phyloP scores from a whole-genome alignment of 2,888 invertebrate species.

The Kryphioiulus occultus region DNA sequence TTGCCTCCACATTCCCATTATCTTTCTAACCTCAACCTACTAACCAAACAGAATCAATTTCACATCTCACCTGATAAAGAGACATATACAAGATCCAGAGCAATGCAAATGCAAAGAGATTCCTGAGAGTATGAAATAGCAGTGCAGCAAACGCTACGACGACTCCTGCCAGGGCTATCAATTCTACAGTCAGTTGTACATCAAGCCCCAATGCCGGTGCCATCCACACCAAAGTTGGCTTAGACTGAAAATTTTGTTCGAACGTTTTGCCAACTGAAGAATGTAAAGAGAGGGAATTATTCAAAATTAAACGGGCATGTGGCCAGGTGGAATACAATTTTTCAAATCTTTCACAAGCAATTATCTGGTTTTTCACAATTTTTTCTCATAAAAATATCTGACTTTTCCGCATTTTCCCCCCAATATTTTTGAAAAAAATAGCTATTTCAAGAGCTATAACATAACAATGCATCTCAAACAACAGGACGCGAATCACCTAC shows the following conservation, averaged over 20 bases:
- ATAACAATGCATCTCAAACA: too few relatives aligned
- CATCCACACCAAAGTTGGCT: conserved; percentile 73
- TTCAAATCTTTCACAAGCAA: too few relatives aligned
- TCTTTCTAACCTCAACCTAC: too few relatives aligned
- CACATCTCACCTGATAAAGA: conserved; percentile 68
- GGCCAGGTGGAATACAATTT: too few relatives aligned
- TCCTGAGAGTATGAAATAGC: conserved; percentile 70
- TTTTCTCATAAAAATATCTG: too few relatives aligned
- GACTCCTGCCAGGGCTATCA: conserved; percentile 71
- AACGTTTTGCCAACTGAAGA: conserved; percentile 63
- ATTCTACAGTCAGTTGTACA: conserved; percentile 73
- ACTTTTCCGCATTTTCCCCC: too few relatives aligned
- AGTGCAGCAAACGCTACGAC: conserved; percentile 73
- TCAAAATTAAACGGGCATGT: conserved; percentile 56
- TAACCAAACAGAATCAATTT: too few relatives aligned
- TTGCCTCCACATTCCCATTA: too few relatives aligned
- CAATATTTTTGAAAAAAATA: too few relatives aligned
- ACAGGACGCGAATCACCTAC: too few relatives aligned
- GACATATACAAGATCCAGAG: conserved; percentile 78
- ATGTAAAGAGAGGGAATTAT: conserved; percentile 60
- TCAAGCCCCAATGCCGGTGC: conserved; percentile 73
- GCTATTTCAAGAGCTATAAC: too few relatives aligned
- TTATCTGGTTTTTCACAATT: too few relatives aligned
- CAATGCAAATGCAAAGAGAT: conserved; percentile 69
- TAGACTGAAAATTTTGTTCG: conserved; percentile 68